Percentiles rank a stretch among this genome's conserved stretches.
phyloP scores from a whole-genome alignment of 2,113 vertebrate species.

The Acinonyx jubatus region DNA sequence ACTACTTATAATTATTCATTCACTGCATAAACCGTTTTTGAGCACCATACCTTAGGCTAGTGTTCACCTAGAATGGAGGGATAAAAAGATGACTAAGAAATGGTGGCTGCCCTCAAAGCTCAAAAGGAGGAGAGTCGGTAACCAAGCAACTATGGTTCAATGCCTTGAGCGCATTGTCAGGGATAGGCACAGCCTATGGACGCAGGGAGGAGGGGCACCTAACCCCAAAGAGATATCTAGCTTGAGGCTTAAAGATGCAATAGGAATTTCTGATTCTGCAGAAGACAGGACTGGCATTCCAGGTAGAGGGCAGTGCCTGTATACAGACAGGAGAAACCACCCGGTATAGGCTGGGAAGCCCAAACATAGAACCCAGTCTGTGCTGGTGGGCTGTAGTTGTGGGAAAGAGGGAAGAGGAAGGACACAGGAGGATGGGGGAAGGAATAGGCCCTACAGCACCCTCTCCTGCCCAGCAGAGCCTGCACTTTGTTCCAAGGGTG shows the following conservation, averaged over 20 bases:
- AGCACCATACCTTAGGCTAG: not conserved
- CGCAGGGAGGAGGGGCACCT: not conserved
- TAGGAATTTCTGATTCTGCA: not conserved
- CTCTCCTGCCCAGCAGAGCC: not conserved
- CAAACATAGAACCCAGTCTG: not conserved
- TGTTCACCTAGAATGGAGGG: not conserved
- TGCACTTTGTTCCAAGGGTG: not conserved
- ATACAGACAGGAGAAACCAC: not conserved
- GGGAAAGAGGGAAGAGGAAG: not conserved
- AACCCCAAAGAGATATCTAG: not conserved
- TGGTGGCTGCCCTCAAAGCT: not conserved
- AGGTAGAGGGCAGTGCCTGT: not conserved
- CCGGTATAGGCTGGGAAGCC: not conserved
- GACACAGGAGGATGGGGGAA: not conserved
- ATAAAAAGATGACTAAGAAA: not conserved
- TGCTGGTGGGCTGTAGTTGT: not conserved
- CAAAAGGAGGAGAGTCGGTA: not conserved
- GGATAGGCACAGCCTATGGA: not conserved
- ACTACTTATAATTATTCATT: constrained; percentile 1
- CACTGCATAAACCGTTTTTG: not conserved
- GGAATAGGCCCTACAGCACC: not conserved
- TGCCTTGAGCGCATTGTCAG: not conserved
- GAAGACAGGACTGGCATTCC: not conserved
- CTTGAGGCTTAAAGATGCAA: not conserved
- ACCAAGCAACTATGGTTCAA: not conserved